These are phyloP conservation scores for Brachypodius melanocephalos DNA, from an alignment of 2,113 vertebrate species.

Conservation along the genomic window DNA sequence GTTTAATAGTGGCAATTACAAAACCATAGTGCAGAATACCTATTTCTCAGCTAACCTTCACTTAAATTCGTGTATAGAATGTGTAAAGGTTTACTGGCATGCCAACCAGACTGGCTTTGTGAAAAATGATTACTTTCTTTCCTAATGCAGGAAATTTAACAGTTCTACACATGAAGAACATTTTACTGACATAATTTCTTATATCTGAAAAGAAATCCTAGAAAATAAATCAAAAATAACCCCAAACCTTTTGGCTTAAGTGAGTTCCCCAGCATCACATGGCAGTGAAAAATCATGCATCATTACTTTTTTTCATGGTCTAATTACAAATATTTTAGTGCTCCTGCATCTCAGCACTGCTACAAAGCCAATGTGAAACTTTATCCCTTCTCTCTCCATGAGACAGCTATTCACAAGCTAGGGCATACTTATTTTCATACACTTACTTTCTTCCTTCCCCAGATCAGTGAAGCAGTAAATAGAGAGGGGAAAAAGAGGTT, in stretches of 20 bases:
- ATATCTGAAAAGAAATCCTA: not conserved
- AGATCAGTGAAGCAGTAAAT: constrained; percentile 81
- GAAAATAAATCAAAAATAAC: constrained; percentile 5
- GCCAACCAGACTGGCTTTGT: not conserved
- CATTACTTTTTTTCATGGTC: not conserved
- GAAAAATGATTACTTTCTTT: not conserved
- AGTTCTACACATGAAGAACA: not conserved
- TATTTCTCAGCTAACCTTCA: not conserved
- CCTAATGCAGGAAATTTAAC: not conserved
- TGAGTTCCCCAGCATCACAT: not conserved
- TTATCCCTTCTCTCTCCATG: not conserved
- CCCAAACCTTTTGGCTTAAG: not conserved
- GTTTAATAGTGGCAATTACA: not conserved
- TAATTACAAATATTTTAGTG: constrained; percentile 26
- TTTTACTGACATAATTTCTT: not conserved
- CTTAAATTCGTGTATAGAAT: not conserved
- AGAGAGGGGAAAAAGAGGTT: constrained; percentile 54
- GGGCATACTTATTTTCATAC: constrained; percentile 71
- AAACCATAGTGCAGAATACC: not conserved
- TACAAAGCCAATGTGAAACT: constrained; percentile 19
- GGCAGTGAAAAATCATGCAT: not conserved
- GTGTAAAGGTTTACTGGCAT: not conserved
- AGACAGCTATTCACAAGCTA: constrained; percentile 60
- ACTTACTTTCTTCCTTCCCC: constrained; percentile 66
- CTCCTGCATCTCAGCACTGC: constrained; percentile 35